Conservation (phyloP, 2,113 vertebrate genomes). For the Tichodroma muraria region DNA sequence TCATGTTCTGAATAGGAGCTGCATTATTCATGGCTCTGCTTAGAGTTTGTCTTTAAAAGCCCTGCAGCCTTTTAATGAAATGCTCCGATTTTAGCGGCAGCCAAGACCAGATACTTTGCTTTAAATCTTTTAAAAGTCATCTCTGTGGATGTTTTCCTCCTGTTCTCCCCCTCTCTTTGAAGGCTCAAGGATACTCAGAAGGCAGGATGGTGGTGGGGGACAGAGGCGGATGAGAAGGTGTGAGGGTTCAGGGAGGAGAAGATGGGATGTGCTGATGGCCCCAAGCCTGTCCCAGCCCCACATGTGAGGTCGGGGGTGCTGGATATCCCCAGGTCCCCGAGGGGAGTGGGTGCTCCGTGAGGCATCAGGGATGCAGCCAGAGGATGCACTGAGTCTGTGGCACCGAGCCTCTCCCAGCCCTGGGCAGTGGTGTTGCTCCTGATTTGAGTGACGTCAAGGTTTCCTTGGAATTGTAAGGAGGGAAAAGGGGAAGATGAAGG, state of each 20-base stretch:
- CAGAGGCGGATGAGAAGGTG: not conserved
- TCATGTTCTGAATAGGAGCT: constrained; percentile 40
- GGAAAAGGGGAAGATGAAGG: not conserved
- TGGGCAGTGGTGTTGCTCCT: not conserved
- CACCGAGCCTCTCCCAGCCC: not conserved
- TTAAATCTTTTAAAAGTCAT: constrained; percentile 29
- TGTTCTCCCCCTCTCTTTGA: not conserved
- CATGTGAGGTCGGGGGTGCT: accelerated
- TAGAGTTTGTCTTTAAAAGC: constrained; percentile 56
- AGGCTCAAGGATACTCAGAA: not conserved
- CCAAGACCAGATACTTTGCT: constrained; percentile 21
- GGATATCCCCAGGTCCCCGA: accelerated
- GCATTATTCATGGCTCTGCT: constrained; percentile 59
- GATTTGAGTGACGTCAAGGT: not conserved
- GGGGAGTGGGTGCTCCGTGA: accelerated
- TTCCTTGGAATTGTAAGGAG: not conserved
- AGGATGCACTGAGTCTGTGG: accelerated
- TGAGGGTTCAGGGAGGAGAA: not conserved
- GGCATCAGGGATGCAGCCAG: not conserved
- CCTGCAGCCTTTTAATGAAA: constrained; percentile 57
- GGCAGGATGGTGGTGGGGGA: not conserved
- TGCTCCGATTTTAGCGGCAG: constrained; percentile 14
- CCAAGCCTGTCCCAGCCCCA: accelerated
- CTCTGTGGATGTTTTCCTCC: not conserved
- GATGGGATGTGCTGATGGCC: not conserved